Evolutionary conservation across 2,113 vertebrate genomes (phyloP).

Genomic region (Boulengeromyrus knoepffleri): DNA sequence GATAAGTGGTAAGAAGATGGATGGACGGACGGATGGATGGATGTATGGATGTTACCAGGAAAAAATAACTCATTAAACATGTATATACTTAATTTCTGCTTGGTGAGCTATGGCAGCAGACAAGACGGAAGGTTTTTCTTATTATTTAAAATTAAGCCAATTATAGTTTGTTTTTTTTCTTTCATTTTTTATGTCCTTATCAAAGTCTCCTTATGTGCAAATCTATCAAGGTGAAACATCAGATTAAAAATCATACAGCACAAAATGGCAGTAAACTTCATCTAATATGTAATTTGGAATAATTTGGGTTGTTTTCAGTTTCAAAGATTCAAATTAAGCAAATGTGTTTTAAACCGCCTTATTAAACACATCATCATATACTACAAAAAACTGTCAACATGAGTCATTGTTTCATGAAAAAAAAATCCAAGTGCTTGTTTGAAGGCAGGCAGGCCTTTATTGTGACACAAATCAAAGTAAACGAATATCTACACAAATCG

Average conservation of each 20-base stretch:
- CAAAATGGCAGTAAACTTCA: neutral
- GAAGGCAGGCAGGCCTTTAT: neutral
- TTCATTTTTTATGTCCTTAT: neutral
- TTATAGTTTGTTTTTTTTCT: neutral
- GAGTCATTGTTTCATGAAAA: neutral
- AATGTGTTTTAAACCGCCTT: neutral
- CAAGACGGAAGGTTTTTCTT: neutral
- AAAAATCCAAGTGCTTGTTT: neutral
- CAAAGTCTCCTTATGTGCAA: neutral
- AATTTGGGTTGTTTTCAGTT: neutral
- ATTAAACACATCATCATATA: neutral
- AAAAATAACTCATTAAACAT: neutral
- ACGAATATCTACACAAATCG: neutral
- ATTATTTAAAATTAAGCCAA: neutral
- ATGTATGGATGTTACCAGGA: neutral
- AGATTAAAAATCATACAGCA: neutral
- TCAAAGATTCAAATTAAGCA: neutral
- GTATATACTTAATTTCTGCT: neutral
- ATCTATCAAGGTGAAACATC: neutral
- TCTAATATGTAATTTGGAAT: neutral
- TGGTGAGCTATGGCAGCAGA: neutral
- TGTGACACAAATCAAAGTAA: neutral
- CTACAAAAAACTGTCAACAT: neutral
- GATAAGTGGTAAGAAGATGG: neutral
- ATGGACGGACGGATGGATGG: neutral